A percentile compares a stretch with the other conserved stretches of the same genome.
These are phyloP conservation scores for Sphaerodactylus townsendi DNA, from an alignment of 2,113 vertebrate genomes.

Conservation along the genomic window DNA sequence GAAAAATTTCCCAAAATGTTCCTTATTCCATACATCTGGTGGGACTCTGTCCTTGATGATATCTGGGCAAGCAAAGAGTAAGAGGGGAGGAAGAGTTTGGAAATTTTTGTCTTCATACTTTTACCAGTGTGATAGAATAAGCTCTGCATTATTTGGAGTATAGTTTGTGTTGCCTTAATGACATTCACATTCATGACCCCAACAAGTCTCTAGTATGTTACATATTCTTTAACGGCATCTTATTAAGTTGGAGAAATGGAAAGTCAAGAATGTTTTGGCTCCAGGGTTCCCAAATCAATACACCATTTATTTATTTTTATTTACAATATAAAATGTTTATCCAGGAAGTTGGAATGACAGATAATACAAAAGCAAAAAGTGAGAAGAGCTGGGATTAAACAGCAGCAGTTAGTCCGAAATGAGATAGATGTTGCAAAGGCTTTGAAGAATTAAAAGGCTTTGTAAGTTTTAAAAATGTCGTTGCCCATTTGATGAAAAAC, in stretches of 20 bases:
- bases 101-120: background rate
- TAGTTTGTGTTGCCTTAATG: background rate
- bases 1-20: background rate
- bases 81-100: background rate
- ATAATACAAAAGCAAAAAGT: background rate
- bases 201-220: background rate
- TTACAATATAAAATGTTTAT: background rate
- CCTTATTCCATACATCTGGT: background rate
- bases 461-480: background rate
- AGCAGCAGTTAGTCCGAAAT: background rate
- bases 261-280: background rate
- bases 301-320: too few relatives aligned
- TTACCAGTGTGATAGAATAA: background rate
- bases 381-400: background rate
- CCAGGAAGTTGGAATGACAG: background rate
- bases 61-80: background rate
- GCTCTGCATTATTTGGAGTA: background rate
- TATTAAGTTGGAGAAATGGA: background rate
- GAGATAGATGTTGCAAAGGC: background rate
- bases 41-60: too few relatives aligned
- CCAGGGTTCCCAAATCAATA: background rate
- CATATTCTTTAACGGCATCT: background rate
- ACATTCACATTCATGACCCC: background rate
- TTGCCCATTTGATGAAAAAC: background rate
- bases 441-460: background rate